These are phyloP conservation scores for Gastrophryne carolinensis DNA, from an alignment of 2,797 vertebrate genomes.

Conservation along the genomic window DNA sequence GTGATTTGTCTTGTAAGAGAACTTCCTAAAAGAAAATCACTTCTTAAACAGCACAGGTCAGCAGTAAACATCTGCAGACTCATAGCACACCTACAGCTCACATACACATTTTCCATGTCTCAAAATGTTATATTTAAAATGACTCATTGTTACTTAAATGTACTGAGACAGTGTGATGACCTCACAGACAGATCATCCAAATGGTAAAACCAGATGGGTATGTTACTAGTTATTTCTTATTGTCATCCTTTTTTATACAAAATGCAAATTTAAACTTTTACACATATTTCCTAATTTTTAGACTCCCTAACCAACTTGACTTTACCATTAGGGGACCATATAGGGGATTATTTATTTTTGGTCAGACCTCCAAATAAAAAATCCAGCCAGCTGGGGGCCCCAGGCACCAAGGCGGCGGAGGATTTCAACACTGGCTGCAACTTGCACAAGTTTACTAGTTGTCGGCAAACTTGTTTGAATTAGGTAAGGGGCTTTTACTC, in stretches of 20 bases:
- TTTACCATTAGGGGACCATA: no score
- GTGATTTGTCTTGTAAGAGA: background rate
- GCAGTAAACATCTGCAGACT: background rate
- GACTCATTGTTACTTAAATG: slow-evolving; percentile 13
- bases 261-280: no score
- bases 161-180: background rate
- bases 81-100: slow-evolving; percentile 10
- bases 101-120: slow-evolving; percentile 7
- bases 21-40: background rate
- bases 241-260: background rate
- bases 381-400: no score
- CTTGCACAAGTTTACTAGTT: no score
- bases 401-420: no score
- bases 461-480: no score
- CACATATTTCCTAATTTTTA: no score
- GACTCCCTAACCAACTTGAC: no score
- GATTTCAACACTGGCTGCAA: no score
- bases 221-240: background rate
- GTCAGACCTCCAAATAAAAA: no score
- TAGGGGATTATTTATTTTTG: no score
- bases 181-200: background rate
- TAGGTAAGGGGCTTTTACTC: no score
- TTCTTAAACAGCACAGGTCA: background rate
- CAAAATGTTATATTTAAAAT: slow-evolving; percentile 18
- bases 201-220: slow-evolving; percentile 12